Base-by-base conservation (phyloP, 2,888 invertebrate species). In the Tethea ocularis region DNA sequence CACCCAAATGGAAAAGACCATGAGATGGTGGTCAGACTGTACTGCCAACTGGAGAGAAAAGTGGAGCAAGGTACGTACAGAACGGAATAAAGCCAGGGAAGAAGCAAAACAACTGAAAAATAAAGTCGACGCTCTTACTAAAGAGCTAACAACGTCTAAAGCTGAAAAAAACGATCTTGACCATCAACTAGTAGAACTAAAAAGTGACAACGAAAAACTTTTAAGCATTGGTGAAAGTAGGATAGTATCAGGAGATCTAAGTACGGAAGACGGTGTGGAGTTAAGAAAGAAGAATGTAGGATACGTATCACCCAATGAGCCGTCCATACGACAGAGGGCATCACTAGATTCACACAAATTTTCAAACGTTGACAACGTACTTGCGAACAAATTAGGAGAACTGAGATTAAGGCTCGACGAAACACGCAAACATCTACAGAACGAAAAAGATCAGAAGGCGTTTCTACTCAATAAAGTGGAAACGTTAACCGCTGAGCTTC, bases 21-120 rank as follows among this genome's bases (percentile, higher is more conserved):
- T 99, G 99, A 94, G 98, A 61, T 99, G 99, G 99, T 99, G 99
- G 99, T 98, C 99, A 0, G 99, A 99, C 84, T 99, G 99, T 85
- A 99, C 99, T 0, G 98, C 98, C 96, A 99, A 98, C 97, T 57
- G 99, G 99, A 87, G 92, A 95, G 98, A 94, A 95, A 99, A 99
- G 82, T 99, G 99, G 99, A 97, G 97, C 86, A 98, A 98, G 91
- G 97, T 73, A 41, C 95, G 98, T 58, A 97, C 96, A 82, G 99
- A 99, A 90, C 94, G 99, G 24, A 99, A 99, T 84, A 97, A 97
- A 81, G 96, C 98, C 0, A 93, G 98, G 46, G 98, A 99, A 75
- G 98, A 99, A 87, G 95, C 96, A 1, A 97, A 98, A 83, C 95
- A 96, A 69, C 84, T 98, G 4, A 95, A 97, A 73, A 94, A 95